phyloP scores from a whole-genome alignment of 2,888 invertebrate species.

The Spodoptera picta region DNA sequence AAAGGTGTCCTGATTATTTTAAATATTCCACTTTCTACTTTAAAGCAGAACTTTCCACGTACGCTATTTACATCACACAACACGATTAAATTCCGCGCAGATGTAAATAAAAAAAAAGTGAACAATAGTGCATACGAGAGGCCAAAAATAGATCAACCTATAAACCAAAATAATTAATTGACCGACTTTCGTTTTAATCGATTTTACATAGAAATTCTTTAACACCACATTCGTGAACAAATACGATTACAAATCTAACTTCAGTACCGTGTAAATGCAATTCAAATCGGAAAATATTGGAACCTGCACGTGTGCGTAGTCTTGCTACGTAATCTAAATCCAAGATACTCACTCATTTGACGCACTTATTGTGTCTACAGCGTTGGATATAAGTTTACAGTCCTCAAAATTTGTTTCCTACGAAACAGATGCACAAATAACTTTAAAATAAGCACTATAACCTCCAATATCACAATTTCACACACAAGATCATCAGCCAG shows the following conservation, averaged over 20 bases:
- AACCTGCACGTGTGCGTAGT: constrained; percentile 77
- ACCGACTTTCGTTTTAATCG: constrained; percentile 61
- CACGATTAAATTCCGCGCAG: constrained; percentile 19
- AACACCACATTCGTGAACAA: constrained; percentile 60
- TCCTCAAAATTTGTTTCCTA: constrained; percentile 61
- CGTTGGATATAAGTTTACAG: constrained; percentile 56
- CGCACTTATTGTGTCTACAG: constrained; percentile 68
- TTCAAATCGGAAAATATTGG: constrained; percentile 67
- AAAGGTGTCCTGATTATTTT: constrained; percentile 63
- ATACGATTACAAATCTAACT: constrained; percentile 60
- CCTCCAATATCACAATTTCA: constrained; percentile 79
- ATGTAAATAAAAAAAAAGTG: constrained; percentile 59
- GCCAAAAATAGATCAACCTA: constrained; percentile 80
- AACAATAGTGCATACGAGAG: constrained; percentile 67
- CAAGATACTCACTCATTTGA: constrained; percentile 75
- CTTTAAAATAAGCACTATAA: constrained; percentile 80
- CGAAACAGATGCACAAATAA: constrained; percentile 72
- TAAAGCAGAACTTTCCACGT: constrained; percentile 56
- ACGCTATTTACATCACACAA: constrained; percentile 44
- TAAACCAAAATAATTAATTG: constrained; percentile 75
- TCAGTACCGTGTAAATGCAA: constrained; percentile 65
- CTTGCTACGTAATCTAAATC: constrained; percentile 67
- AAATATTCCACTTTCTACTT: constrained; percentile 67
- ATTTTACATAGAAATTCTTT: constrained; percentile 52
- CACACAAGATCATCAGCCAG: constrained; percentile 76